A percentile compares a stretch with the other conserved stretches of the same genome.
Evolutionary conservation across 1,140 invertebrate genomes (phyloP).

Genomic region (Sinonovacula constricta): DNA sequence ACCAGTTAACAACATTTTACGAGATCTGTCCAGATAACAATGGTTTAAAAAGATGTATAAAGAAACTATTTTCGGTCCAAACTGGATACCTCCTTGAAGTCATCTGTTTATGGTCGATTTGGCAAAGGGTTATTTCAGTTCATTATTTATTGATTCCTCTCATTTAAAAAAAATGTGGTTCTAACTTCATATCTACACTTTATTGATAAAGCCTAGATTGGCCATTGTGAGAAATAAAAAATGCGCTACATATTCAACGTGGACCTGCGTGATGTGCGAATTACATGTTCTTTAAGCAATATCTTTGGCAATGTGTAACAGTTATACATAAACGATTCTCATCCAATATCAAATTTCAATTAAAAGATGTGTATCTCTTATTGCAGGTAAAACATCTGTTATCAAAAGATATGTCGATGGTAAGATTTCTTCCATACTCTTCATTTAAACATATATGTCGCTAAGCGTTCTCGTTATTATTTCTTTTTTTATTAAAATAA

Average conservation of each 20-base stretch:
- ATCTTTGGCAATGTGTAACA: neutral
- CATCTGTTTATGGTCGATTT: no score
- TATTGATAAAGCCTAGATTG: no score
- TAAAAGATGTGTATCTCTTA: neutral
- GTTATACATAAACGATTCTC: constrained; percentile 6
- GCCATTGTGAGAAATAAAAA: no score
- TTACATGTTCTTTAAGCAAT: neutral
- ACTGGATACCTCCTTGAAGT: no score
- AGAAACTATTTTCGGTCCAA: no score
- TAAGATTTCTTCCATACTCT: constrained; percentile 47
- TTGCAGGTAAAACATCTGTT: constrained; percentile 76
- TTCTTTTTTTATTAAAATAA: neutral
- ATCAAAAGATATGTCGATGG: constrained; percentile 76
- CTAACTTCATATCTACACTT: no score
- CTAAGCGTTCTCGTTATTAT: neutral
- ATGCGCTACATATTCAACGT: neutral
- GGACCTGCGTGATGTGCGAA: neutral
- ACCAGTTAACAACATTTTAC: no score
- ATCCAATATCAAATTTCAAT: neutral
- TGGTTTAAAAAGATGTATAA: no score
- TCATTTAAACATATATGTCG: neutral
- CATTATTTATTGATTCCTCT: no score
- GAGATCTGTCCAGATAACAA: no score
- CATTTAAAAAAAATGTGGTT: no score
- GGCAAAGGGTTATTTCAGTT: no score